Conservation (phyloP, 2,797 vertebrate genomes). For the Podarcis lilfordi region DNA sequence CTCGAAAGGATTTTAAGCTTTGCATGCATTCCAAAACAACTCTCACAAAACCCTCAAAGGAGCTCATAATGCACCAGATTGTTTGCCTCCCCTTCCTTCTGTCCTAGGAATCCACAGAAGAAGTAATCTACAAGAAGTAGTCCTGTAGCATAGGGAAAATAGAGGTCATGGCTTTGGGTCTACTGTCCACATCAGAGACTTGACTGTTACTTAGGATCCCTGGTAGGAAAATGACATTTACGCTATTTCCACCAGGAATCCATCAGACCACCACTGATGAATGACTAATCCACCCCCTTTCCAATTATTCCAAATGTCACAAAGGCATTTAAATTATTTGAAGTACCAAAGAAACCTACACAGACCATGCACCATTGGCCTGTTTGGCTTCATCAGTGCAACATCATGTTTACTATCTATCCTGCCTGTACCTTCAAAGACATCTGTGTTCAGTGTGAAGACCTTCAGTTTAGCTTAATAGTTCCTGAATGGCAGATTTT, state of each 20-base stretch:
- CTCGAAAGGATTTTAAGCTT: neutral
- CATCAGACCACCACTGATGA: neutral
- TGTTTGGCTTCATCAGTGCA: neutral
- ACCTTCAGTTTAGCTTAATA: neutral
- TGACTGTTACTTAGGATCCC: neutral
- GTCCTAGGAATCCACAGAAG: neutral
- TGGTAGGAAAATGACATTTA: neutral
- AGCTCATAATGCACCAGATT: neutral
- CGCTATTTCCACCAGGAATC: neutral
- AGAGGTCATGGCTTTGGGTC: neutral
- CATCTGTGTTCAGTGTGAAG: neutral
- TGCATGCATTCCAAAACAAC: neutral
- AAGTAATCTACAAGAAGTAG: neutral
- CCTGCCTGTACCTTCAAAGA: neutral
- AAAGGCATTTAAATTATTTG: neutral
- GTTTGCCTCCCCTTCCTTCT: neutral
- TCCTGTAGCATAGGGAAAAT: neutral
- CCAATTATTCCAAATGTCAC: neutral
- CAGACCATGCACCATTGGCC: neutral
- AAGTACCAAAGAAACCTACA: neutral
- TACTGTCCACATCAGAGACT: neutral
- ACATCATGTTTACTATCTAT: neutral
- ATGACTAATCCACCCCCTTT: too few relatives aligned
- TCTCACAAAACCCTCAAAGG: neutral
- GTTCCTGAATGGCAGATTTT: neutral